Base-by-base conservation (phyloP, 2,888 invertebrate genomes). In the Acleris holmiana region DNA sequence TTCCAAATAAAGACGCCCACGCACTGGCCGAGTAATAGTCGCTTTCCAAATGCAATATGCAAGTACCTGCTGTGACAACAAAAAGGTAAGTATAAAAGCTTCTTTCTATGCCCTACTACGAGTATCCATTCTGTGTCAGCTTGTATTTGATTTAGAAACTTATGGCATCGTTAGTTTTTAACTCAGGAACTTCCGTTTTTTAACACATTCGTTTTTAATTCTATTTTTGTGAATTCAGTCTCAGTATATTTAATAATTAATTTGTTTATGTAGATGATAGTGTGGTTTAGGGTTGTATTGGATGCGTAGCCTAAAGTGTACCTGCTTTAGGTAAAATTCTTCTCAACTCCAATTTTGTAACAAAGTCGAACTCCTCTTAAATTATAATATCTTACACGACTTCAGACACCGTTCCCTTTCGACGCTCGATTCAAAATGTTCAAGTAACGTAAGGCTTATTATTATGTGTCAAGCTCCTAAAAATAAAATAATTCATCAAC, bases 1-100 rank as follows among this genome's bases (percentile, higher is more conserved):
- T 76, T 73, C 77, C 76, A 76, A 82, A 88, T 85, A 86, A 78
- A 76, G 78, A 73, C 87, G 74, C 91, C 91, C 83, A 90, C 91
- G 82, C 87, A 78, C 68, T 67, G 61, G 49, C 67, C 57, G 70
- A 80, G 84, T 85, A 85, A 87, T 83, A 88, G 86, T 83, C 70
- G 82, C 88, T 89, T 89, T 89, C 88, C 83, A 87, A 89, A 84
- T 72, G 79, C 80, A 85, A 84, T 82, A 80, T 53, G 64, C 64
- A 54, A 59, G 64, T 63, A 53, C 63, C 51, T 35, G 44, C 49
- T 56, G 63, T 58, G 57, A 59, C 56, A 67, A 64, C 54, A 57
- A 61, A 66, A 61, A 48, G 50, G 66, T 56, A 21, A 51, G 59
- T 46, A 57, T 51, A 40, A 55, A 61, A 65, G 59, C 60, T 61